These are phyloP conservation scores for Mohoua ochrocephala DNA, from an alignment of 2,113 vertebrate species.

Conservation along the genomic window DNA sequence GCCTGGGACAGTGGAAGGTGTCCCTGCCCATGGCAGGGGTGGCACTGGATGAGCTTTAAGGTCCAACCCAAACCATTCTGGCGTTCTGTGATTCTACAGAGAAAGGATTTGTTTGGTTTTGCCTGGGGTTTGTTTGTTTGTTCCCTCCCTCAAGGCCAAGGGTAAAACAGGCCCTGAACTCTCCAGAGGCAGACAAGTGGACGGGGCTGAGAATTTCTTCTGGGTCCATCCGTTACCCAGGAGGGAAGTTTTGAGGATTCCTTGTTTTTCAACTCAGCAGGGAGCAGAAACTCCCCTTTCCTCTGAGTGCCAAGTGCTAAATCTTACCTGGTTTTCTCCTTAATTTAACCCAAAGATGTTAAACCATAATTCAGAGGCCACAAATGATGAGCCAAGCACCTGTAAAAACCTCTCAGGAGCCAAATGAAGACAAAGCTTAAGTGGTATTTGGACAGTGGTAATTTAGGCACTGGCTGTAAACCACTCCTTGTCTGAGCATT, in stretches of 20 bases:
- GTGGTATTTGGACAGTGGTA: neutral
- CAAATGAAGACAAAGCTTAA: neutral
- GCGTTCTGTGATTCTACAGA: too few relatives aligned
- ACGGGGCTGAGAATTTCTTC: neutral
- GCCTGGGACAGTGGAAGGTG: rapidly evolving
- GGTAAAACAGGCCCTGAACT: neutral
- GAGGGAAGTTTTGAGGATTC: neutral
- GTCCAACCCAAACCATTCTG: neutral
- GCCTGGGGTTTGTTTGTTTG: neutral
- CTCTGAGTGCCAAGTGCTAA: neutral
- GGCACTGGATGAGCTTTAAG: rapidly evolving
- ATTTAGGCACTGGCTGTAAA: neutral
- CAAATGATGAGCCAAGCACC: neutral
- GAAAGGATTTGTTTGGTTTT: neutral
- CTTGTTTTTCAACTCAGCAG: neutral
- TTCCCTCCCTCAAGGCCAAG: neutral
- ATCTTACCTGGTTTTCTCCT: neutral
- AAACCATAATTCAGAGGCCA: neutral
- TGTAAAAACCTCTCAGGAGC: neutral
- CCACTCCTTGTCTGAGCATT: neutral
- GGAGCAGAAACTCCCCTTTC: neutral
- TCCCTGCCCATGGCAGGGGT: neutral
- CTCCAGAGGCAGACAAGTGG: neutral
- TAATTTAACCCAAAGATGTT: neutral
- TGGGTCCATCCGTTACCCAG: neutral